Conservation (phyloP, 2,888 invertebrate genomes). For the Dugesia japonica region DNA sequence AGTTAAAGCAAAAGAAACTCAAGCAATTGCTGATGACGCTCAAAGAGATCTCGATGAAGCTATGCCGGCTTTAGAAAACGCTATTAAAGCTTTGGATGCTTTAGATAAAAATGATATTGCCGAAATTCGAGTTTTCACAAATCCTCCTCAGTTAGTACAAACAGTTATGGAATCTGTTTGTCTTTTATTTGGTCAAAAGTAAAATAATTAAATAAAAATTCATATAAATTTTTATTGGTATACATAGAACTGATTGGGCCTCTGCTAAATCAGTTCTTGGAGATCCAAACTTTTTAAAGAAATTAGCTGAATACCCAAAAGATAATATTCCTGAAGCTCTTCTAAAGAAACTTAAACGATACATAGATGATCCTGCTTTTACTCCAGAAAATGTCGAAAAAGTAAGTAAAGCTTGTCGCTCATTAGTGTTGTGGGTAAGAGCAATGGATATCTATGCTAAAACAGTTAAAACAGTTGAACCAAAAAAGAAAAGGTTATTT, state of each 20-base stretch:
- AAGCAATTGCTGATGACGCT: slow-evolving; percentile 67
- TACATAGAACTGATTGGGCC: slow-evolving; percentile 65
- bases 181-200: slow-evolving; percentile 65
- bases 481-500: slow-evolving; percentile 62
- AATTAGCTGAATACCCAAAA: slow-evolving; percentile 67
- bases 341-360: slow-evolving; percentile 63
- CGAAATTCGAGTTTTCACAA: slow-evolving; percentile 70
- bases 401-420: slow-evolving; percentile 66
- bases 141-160: slow-evolving; percentile 66
- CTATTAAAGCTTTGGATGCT: slow-evolving; percentile 63
- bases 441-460: slow-evolving; percentile 75
- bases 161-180: slow-evolving; percentile 83
- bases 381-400: slow-evolving; percentile 66
- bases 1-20: slow-evolving; percentile 68
- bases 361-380: slow-evolving; percentile 70
- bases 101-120: slow-evolving; percentile 76
- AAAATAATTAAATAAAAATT: slow-evolving; percentile 40
- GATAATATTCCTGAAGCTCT: slow-evolving; percentile 57
- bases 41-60: slow-evolving; percentile 68
- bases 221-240: not conserved
- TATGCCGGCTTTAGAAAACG: slow-evolving; percentile 68
- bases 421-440: slow-evolving; percentile 77
- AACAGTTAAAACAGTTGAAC: slow-evolving; percentile 69
- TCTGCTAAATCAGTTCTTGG: slow-evolving; percentile 64
- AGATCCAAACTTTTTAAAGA: slow-evolving; percentile 67